Evolutionary conservation across 1,140 invertebrate species (phyloP).

Genomic region (Oedothorax gibbosus): DNA sequence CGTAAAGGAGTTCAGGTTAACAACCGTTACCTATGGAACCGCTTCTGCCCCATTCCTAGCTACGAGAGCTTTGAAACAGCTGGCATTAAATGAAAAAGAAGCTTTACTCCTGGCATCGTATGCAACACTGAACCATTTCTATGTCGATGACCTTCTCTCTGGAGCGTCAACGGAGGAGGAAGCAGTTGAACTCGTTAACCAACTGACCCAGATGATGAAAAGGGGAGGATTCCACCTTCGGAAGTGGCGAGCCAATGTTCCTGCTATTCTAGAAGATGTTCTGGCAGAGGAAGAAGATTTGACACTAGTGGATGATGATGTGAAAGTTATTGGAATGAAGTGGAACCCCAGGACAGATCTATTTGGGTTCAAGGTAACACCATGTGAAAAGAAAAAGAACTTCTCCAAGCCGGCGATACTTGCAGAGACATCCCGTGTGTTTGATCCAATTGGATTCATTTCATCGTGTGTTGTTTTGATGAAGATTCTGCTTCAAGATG

Average conservation of each 20-base stretch:
- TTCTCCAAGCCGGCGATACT: constrained; percentile 58
- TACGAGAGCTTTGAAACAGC: constrained; percentile 63
- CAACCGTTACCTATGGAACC: constrained; percentile 67
- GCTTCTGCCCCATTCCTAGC: constrained; percentile 65
- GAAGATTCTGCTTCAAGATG: constrained; percentile 62
- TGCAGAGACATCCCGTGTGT: constrained; percentile 53
- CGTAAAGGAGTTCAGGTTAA: constrained; percentile 65
- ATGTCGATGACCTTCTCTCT: constrained; percentile 66
- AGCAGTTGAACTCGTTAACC: constrained; percentile 47
- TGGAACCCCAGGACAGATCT: background rate
- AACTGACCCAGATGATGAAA: constrained; percentile 60
- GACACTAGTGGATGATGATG: background rate
- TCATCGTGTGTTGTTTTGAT: constrained; percentile 65
- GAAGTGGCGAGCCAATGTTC: constrained; percentile 67
- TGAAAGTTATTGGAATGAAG: background rate
- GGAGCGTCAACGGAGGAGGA: constrained; percentile 57
- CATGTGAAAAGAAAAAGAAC: too few species aligned
- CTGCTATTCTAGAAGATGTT: constrained; percentile 31
- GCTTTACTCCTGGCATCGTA: too few species aligned
- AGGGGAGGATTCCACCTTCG: constrained; percentile 65
- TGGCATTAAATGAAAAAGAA: constrained; percentile 62
- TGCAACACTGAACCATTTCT: constrained; percentile 61
- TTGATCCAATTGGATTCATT: constrained; percentile 66
- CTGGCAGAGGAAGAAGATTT: constrained; percentile 1
- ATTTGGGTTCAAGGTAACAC: background rate